Base-by-base conservation (phyloP, 2,888 invertebrate genomes). In the Aphrophora alni region DNA sequence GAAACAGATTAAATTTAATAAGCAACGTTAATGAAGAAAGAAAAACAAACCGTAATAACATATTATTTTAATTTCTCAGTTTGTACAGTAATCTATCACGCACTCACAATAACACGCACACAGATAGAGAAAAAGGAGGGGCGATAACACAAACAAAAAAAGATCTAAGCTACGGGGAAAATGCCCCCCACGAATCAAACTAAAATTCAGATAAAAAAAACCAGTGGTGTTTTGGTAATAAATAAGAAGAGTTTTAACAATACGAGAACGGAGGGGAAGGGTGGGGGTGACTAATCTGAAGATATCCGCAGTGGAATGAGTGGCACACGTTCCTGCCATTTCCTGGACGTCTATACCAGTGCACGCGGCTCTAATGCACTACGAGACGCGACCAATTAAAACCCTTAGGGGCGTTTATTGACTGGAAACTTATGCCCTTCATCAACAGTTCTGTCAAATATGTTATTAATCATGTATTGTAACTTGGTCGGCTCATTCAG, bases 321-420 rank as follows among this genome's bases (percentile, higher is more conserved):
- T 72, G 27, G 25, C 26, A 74, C 78, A 38, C 78, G 78, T 74
- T n/a, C 28, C 74, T 14, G 78, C 78, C 78, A 79, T 79, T 79
- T 79, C 78, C 78, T 79, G 51, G 17, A n/a, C 28, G 33, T 21
- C 59, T 59, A n/a, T 21, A 59, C 59, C 70, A 74, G 74, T 1
- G 68, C 78, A 74, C 78, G 78, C 78, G 78, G 38, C 14, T 24
- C 38, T 79, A 79, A 79, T 79, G 78, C 38, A 79, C 78, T 79
- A 14, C 59, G 59, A 5, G 59, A 24, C 28, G 38, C 25, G 38
- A 25, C 78, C 78, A 79, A 79, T 79, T 79, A 79, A 59, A 79
- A 38, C 78, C 78, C 14, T 25, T 59, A 59, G 21, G 12, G 33
- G n/a, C 33, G 74, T 74, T 74, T 74, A 79, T 79, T 74, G 78